These are phyloP conservation scores for Promerops cafer DNA, from an alignment of 2,113 vertebrate genomes.

Conservation along the genomic window DNA sequence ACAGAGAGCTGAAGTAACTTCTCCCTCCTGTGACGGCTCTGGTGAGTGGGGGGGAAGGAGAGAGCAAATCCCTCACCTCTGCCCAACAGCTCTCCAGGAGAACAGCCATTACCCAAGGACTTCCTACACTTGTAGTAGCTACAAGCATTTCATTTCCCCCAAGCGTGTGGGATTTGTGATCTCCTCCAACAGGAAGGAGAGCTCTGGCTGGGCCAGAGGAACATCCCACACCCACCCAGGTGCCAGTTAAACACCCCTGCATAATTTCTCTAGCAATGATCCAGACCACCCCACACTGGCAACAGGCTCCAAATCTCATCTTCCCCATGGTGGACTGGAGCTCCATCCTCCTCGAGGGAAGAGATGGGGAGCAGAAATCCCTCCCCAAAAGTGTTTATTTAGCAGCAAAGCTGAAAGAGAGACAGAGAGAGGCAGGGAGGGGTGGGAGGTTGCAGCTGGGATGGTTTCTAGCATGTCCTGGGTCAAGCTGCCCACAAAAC, in stretches of 20 bases:
- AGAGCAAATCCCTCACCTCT: neutral
- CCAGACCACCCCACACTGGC: rapidly evolving
- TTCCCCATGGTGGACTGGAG: neutral
- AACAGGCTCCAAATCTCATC: neutral
- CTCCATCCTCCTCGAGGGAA: neutral
- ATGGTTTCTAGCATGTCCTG: neutral
- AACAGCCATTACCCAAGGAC: neutral
- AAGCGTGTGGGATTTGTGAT: rapidly evolving
- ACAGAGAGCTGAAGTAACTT: neutral
- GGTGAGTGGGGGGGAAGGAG: neutral
- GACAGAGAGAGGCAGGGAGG: neutral
- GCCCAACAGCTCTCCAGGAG: neutral
- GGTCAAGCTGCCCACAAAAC: neutral
- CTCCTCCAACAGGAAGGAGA: neutral
- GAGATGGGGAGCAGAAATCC: neutral
- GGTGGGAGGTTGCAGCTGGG: neutral
- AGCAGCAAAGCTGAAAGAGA: neutral
- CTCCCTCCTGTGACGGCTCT: neutral
- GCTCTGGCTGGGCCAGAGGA: neutral
- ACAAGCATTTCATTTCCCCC: neutral
- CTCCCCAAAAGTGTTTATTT: neutral
- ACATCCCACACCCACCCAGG: neutral
- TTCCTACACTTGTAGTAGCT: neutral
- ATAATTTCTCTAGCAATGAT: neutral
- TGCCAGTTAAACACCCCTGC: neutral